Percentiles rank a stretch among this genome's conserved stretches.
Conservation (phyloP, 2,888 invertebrate species). For the Drosophila subsilvestris region DNA sequence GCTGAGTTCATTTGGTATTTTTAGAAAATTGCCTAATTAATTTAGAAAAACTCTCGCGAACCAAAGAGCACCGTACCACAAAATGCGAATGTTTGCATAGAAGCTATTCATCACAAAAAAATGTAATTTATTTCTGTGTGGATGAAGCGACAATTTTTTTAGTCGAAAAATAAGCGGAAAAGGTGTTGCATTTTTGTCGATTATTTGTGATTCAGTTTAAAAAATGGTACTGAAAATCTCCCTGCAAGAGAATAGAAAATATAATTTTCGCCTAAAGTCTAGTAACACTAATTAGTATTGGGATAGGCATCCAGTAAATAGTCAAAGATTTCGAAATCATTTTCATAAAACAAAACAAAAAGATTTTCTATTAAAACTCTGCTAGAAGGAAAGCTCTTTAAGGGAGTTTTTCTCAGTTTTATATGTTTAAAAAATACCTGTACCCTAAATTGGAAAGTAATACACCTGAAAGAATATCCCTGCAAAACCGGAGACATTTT, state of each 20-base stretch:
- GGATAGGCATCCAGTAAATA: no score
- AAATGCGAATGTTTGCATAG: conserved; percentile 51
- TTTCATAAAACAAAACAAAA: no score
- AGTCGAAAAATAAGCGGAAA: neutral
- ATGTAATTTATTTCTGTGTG: conserved; percentile 29
- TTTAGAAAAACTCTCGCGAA: conserved; percentile 61
- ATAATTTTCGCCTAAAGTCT: neutral
- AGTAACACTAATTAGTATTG: neutral
- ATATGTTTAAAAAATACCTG: neutral
- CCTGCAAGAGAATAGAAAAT: no score
- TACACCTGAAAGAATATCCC: no score
- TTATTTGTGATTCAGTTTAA: no score
- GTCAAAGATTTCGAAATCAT: neutral
- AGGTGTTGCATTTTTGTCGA: neutral
- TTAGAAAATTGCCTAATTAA: conserved; percentile 78
- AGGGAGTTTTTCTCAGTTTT: neutral
- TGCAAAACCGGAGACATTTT: neutral
- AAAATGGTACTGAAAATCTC: no score
- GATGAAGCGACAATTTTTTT: conserved; percentile 20
- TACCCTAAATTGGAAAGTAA: no score
- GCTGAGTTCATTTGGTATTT: conserved; percentile 81
- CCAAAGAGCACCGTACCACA: conserved; percentile 27
- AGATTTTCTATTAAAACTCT: neutral
- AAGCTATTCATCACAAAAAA: conserved; percentile 39
- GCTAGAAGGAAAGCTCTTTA: no score